phyloP scores from a whole-genome alignment of 2,797 vertebrate species.

The Siniperca obscura region DNA sequence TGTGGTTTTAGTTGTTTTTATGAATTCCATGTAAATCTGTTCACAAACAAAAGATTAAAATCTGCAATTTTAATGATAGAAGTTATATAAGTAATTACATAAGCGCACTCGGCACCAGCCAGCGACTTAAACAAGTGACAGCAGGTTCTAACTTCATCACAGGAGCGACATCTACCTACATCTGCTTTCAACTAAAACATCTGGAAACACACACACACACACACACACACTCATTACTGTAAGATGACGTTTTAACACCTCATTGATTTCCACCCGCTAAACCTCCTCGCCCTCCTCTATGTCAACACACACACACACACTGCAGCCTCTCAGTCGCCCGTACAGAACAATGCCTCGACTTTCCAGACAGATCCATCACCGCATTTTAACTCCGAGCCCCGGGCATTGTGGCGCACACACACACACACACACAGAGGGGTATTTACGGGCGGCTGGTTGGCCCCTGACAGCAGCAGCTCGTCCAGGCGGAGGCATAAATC shows the following conservation, averaged over 20 bases:
- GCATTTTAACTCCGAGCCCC: constrained; percentile 11
- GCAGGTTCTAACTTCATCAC: constrained; percentile 46
- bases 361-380: constrained; percentile 31
- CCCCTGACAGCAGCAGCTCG: constrained; percentile 41
- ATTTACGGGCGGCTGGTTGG: constrained; percentile 45
- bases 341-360: constrained; percentile 24
- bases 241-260: constrained; percentile 45
- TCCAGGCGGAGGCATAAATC: constrained; percentile 57
- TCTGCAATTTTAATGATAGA: background rate
- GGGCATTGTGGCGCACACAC: constrained; percentile 24
- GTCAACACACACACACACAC: constrained; percentile 18
- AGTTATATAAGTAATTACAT: background rate
- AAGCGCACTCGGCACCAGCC: background rate
- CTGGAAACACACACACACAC: constrained; percentile 52
- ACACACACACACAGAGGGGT: constrained; percentile 1
- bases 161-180: constrained; percentile 38
- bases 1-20: background rate
- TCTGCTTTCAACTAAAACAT: constrained; percentile 58
- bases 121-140: constrained; percentile 24
- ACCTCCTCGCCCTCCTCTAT: background rate
- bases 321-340: constrained; percentile 42
- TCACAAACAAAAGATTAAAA: background rate
- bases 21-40: background rate
- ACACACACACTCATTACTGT: constrained; percentile 23
- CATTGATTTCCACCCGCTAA: constrained; percentile 13